A percentile compares a stretch with the other conserved stretches of the same genome.
phyloP scores from a whole-genome alignment of 2,113 vertebrate species.

The Brachypteracias leptosomus region DNA sequence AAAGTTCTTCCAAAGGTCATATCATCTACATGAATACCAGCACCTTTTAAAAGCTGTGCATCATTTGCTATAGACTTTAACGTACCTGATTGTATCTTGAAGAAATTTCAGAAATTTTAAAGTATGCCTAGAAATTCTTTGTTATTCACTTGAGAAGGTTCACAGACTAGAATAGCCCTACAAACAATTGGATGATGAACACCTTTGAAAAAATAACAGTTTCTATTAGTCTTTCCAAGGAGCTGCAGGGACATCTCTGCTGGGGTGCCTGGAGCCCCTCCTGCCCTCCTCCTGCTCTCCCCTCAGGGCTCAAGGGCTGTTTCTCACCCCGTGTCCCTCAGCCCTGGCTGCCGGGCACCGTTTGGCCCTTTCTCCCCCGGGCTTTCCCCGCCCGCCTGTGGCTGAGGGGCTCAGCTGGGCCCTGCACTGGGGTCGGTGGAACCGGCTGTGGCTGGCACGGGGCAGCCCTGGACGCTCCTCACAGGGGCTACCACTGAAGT shows the following conservation, averaged over 20 bases:
- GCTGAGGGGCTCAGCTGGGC: neutral
- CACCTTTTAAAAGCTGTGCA: neutral
- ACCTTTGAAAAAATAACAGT: no score
- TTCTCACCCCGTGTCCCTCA: neutral
- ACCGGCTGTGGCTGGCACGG: accelerated
- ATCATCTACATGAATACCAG: neutral
- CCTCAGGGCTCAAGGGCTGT: no score
- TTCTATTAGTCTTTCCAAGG: no score
- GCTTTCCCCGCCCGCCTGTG: neutral
- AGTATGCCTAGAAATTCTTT: no score
- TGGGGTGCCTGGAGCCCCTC: no score
- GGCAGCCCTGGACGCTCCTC: neutral
- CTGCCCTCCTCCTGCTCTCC: no score
- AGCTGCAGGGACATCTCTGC: neutral
- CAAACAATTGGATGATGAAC: no score
- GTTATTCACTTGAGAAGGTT: no score
- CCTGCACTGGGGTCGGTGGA: neutral
- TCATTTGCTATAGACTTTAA: neutral
- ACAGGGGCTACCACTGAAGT: accelerated
- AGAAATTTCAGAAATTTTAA: no score
- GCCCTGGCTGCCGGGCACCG: neutral
- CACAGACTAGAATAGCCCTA: no score
- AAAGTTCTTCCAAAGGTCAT: neutral
- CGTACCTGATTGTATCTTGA: neutral
- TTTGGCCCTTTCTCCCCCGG: neutral